Evolutionary conservation across 2,797 vertebrate species (phyloP), one percentile per base, ranked within the genome.

Genomic region (Apodemus agrarius): DNA sequence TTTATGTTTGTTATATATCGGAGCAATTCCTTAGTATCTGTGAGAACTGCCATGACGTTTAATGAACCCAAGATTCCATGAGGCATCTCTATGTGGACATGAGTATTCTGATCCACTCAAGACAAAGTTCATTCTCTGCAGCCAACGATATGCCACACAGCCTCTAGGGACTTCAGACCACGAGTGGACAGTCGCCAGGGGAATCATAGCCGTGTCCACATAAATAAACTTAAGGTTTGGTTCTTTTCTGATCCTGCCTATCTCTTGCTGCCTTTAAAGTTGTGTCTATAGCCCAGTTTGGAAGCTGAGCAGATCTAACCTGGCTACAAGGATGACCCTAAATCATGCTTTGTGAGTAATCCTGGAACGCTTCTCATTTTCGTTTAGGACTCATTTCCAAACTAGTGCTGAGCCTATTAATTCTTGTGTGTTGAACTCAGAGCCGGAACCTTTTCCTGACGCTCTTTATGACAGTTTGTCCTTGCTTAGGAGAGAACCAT

Each of bases 1-100:
- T 83, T 96, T 95, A 93, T 46, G 84, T 78, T 89, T 92, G n/a
- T 86, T 84, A 81, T 91, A 89, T 82, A 93, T 84, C 57, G 46
- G 94, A 91, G n/a, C 43, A 78, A 63, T 93, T 92, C 94, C 21
- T 86, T 78, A 93, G 43, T 8, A 57, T 91, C 67, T 88, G 24
- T 96, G 80, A 98, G 37, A 87, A 93, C 12, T 94, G 57, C 37
- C 67, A 86, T 22, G 49, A 86, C 76, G 31, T 93, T 92, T 94
- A 84, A 94, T 92, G 17, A 84, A 37, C 46, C 57, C 76, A n/a
- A 72, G 94, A 81, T 87, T 82, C 54, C 13, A 21, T 37, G 22
- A 74, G 14, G 29, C 49, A 89, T 88, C 76, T 88, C 22, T 3
- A 6, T 16, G n/a, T 81, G 6, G 91, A 59, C 72, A 34, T 11